Percentiles rank a stretch among this genome's conserved stretches.
Conservation (phyloP, 64 coral and sea anemone species). For the Platygyra sinensis region DNA sequence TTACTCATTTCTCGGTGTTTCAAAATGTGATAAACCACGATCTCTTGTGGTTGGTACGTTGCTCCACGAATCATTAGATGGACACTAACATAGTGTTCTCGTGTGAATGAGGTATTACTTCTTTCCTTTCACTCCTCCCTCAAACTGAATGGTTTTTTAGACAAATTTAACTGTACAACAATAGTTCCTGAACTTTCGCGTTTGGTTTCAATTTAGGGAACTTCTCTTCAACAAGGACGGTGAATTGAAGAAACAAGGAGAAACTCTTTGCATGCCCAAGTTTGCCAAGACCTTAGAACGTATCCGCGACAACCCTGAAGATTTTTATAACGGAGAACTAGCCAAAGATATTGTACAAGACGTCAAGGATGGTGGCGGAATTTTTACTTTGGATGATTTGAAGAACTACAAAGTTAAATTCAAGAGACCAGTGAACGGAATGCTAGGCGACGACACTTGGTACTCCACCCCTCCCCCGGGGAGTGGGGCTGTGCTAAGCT, state of each 20-base stretch:
- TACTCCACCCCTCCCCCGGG: slow-evolving; percentile 90
- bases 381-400: slow-evolving; percentile 79
- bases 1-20: no score
- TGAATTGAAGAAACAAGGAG: slow-evolving; percentile 64
- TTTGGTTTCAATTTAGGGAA: slow-evolving; percentile 43
- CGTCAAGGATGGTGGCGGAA: slow-evolving; percentile 78
- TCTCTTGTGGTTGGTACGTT: no score
- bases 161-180: no score
- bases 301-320: slow-evolving; percentile 57
- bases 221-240: slow-evolving; percentile 74
- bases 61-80: no score
- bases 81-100: no score
- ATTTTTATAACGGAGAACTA: slow-evolving; percentile 60
- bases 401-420: slow-evolving; percentile 88
- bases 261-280: slow-evolving; percentile 83
- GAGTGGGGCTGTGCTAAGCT: slow-evolving; percentile 82
- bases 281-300: slow-evolving; percentile 62
- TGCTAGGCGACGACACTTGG: slow-evolving; percentile 66
- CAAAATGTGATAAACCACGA: no score
- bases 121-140: no score
- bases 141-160: no score
- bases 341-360: slow-evolving; percentile 76
- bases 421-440: slow-evolving; percentile 51
- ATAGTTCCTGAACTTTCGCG: not conserved
- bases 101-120: no score